Percentiles rank a stretch among this genome's conserved stretches.
Conservation (phyloP, 2,888 invertebrate species). For the Orthosia gracilis region DNA sequence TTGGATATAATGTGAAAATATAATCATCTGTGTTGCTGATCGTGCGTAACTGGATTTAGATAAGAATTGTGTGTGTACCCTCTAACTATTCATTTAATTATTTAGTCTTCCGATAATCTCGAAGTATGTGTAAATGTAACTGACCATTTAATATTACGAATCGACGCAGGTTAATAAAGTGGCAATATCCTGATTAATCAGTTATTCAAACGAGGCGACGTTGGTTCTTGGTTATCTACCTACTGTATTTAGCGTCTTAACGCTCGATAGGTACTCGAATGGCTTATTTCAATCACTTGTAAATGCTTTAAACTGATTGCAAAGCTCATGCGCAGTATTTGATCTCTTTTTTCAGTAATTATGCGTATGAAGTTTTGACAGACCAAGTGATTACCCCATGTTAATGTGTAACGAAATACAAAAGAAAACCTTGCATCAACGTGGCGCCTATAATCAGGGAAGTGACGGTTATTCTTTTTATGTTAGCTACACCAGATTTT, state of each 20-base stretch:
- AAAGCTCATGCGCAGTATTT: constrained; percentile 45
- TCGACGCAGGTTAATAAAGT: constrained; percentile 64
- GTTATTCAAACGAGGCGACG: constrained; percentile 53
- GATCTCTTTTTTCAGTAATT: constrained; percentile 58
- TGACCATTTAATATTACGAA: constrained; percentile 58
- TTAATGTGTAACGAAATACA: constrained; percentile 27
- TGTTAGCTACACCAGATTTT: constrained; percentile 46
- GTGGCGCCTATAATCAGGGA: constrained; percentile 24
- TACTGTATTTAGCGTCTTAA: constrained; percentile 28
- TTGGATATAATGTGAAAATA: constrained; percentile 57
- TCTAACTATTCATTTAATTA: constrained; percentile 64
- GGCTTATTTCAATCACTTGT: constrained; percentile 47
- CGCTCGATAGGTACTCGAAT: constrained; percentile 18
- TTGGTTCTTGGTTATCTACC: constrained; percentile 46
- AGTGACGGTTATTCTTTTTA: constrained; percentile 20
- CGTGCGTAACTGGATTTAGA: constrained; percentile 49
- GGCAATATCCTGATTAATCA: constrained; percentile 41
- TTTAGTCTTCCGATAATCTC: constrained; percentile 70
- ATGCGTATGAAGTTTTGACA: constrained; percentile 36
- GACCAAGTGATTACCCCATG: constrained; percentile 16
- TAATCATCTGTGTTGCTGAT: constrained; percentile 66
- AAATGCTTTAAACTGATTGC: constrained; percentile 35
- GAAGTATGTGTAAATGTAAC: constrained; percentile 62
- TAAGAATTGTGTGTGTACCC: constrained; percentile 65
- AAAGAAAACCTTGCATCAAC: constrained; percentile 41